Base-by-base conservation (phyloP, 2,113 vertebrate genomes). In the Entelurus aequoreus region DNA sequence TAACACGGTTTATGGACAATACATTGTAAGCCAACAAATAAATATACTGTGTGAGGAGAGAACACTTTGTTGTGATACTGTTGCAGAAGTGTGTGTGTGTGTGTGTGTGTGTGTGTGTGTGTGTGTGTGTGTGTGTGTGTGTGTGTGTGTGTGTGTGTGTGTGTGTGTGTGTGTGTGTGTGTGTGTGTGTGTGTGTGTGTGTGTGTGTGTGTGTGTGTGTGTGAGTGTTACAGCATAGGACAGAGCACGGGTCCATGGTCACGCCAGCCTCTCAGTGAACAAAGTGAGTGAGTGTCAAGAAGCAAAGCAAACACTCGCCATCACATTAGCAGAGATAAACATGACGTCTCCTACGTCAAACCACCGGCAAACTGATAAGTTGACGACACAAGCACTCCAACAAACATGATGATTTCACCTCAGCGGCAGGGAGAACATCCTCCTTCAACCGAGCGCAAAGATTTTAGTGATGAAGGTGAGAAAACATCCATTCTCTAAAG, bases 181-280 rank as follows among this genome's bases (percentile, higher is more conserved):
- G 21, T 38, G 28, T n/a, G 37, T 66, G 48, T 67, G 47, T 66
- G 50, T 67, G 62, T 56, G 62, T 57, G 57, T 60, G 49, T 37
- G 8, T 56, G 60, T 63, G 66, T 55, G 46, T 62, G 46, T 59
- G 55, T 52, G 64, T 54, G 51, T 59, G 56, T 63, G 48, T 51
- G 58, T 65, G 71, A 55, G 62, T 65, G 60, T 65, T 80, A 78
- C 67, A 77, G 79, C 52, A 72, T 53, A 64, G 74, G 72, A 72
- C 71, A 58, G 60, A 74, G 58, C 62, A n/a, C n/a, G n/a, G n/a
- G n/a, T n/a, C n/a, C n/a, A 61, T 63, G 75, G 77, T 72, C 74
- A 76, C 63, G 54, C 66, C 77, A 78, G 68, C 74, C 75, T 74
- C 72, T 80, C 71, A 74, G 76, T 79, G 72, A 84, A 72, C 79